Evolutionary conservation across 2,797 vertebrate genomes (phyloP), one percentile per base, ranked within the genome.

Genomic region (Clarias fuscus): DNA sequence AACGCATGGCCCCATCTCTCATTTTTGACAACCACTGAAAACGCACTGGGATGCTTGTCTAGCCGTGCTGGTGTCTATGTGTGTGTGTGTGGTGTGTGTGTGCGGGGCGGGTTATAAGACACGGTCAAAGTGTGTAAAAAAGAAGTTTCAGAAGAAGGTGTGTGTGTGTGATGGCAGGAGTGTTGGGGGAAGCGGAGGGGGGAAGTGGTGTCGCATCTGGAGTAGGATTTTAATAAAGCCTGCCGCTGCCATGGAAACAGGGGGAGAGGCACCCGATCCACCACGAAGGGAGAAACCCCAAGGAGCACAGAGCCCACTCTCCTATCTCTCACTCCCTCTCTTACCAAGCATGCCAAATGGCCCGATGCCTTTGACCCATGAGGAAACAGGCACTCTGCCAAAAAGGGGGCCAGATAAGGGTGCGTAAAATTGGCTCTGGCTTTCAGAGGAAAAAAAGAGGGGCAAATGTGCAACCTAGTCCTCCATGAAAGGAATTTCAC

Each of bases 21-120:
- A 95, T 95, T 95, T 93, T 93, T 95, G 95, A 96, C 95, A 95
- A 95, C 92, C 92, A 91, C 91, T 94, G 91, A 90, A 92, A 95
- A 95, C 82, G 81, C 84, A 84, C 62, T 62, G 61, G 84, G 70
- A 73, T 71, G 85, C 77, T 82, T 53, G 88, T 71, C 59, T 86
- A 53, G 83, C 77, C 65, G 0, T 30, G 40, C 24, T 24, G 24
- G 43, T 61, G 86, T 62, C 2, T 4, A 10, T 53, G 48, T 53
- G 48, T 53, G 11, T 53, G 10, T 48, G 48, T 48, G 43, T 48
- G 43, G 37, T 37, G 37, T 37, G 3, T 37, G 7, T 22, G 24
- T 48, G 68, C 65, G 56, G 43, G 8, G 7, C 20, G 65, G 18
- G n/a, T 40, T 18, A n/a, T 70, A 65, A 81, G 70, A 27, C 15